A percentile compares a stretch with the other conserved stretches of the same genome.
These are phyloP conservation scores for Nemopilema nomurai DNA, from an alignment of 30 jellyfish, hydroid and myxozoan genomes.

Conservation along the genomic window DNA sequence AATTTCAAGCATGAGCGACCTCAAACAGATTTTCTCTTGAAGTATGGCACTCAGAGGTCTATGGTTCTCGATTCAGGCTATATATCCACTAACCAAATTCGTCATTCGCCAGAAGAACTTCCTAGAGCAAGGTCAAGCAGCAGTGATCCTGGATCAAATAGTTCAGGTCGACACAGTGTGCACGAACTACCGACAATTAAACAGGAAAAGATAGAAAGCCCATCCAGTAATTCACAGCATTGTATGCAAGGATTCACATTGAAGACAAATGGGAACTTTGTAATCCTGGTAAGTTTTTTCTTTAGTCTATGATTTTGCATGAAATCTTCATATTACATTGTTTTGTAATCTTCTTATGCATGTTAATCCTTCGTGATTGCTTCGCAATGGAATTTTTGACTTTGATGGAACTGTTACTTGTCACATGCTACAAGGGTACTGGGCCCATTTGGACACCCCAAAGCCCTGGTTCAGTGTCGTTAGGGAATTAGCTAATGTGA, in stretches of 20 bases:
- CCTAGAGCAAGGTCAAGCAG: slow-evolving; percentile 68
- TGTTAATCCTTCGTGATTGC: background rate
- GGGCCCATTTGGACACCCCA: too few species aligned
- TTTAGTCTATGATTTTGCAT: background rate
- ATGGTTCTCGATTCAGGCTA: slow-evolving; percentile 36
- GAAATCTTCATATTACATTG: background rate
- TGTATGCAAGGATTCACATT: slow-evolving; percentile 57
- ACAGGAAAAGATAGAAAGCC: slow-evolving; percentile 67
- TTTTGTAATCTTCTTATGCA: background rate
- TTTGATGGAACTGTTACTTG: too few species aligned
- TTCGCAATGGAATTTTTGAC: too few species aligned
- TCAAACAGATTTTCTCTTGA: background rate
- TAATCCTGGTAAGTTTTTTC: slow-evolving; percentile 40
- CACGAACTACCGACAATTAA: slow-evolving; percentile 37
- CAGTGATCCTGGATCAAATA: slow-evolving; percentile 61
- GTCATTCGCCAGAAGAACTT: slow-evolving; percentile 31
- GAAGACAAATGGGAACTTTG: slow-evolving; percentile 43
- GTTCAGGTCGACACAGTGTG: slow-evolving; percentile 13
- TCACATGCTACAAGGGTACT: too few species aligned
- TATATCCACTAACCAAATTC: background rate
- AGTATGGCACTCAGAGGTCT: background rate
- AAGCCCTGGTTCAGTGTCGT: too few species aligned
- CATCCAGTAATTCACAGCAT: slow-evolving; percentile 41
- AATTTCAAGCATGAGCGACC: background rate
- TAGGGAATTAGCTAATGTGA: too few species aligned